Conservation (phyloP, 2,113 vertebrate species). For the Coregonus clupeaformis region DNA sequence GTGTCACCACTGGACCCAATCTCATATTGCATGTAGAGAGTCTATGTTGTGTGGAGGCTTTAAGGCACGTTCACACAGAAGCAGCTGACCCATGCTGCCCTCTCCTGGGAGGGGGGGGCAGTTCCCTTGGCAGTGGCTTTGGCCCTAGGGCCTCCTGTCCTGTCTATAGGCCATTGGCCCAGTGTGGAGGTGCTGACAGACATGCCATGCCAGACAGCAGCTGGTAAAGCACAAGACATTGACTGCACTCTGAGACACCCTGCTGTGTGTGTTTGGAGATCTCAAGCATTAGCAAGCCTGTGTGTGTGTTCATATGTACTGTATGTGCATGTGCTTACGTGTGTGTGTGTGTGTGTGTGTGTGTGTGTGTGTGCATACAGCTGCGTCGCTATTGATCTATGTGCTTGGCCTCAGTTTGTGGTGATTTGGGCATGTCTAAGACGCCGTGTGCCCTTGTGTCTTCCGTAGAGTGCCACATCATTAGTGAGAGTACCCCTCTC, state of each 20-base stretch:
- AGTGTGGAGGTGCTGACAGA: slow-evolving; percentile 60
- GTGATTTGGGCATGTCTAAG: background rate
- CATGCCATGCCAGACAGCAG: slow-evolving; percentile 63
- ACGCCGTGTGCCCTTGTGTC: background rate
- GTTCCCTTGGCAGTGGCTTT: background rate
- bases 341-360: background rate
- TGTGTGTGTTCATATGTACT: background rate
- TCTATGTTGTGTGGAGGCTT: slow-evolving; percentile 27
- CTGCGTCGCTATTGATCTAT: background rate
- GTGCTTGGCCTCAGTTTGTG: background rate
- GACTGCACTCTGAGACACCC: slow-evolving; percentile 41
- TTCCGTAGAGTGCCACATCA: background rate
- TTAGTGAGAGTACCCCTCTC: background rate
- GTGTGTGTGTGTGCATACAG: background rate
- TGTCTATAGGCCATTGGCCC: slow-evolving; percentile 25
- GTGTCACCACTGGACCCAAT: slow-evolving; percentile 34
- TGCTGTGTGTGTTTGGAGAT: slow-evolving; percentile 18
- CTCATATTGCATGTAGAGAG: slow-evolving; percentile 33
- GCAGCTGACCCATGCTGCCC: slow-evolving; percentile 29
- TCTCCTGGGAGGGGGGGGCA: background rate
- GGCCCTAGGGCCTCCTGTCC: background rate
- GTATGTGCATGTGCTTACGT: no score
- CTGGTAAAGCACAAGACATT: slow-evolving; percentile 56
- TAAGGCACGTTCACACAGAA: slow-evolving; percentile 17
- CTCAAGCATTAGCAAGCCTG: background rate